These are phyloP conservation scores for Antheraea mylitta DNA, from an alignment of 1,140 invertebrate genomes.

Conservation along the genomic window DNA sequence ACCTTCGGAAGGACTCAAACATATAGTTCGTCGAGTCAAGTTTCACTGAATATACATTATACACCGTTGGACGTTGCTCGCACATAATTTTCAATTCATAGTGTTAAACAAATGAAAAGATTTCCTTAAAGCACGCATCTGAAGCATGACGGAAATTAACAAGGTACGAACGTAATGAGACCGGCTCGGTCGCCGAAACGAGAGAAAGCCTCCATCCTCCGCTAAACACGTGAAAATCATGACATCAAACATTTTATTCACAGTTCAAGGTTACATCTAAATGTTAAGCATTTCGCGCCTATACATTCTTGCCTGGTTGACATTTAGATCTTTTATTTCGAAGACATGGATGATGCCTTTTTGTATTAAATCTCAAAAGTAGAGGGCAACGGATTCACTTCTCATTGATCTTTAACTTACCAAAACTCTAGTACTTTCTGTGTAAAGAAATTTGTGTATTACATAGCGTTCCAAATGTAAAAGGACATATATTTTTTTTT, in stretches of 20 bases:
- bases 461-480: no score
- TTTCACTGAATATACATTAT: no score
- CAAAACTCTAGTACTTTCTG: no score
- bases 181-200: conserved; percentile 15
- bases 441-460: no score
- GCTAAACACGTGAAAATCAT: conserved; percentile 17
- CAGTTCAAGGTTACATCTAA: conserved; percentile 6
- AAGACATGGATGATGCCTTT: no score
- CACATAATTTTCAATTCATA: background rate
- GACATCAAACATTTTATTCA: conserved; percentile 13
- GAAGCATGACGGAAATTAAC: conserved; percentile 6
- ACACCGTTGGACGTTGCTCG: no score
- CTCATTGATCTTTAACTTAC: no score
- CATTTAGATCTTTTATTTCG: background rate
- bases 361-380: no score
- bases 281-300: background rate
- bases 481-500: no score
- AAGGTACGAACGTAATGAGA: conserved; percentile 16
- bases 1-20: no score
- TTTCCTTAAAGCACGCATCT: conserved; percentile 1
- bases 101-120: conserved; percentile 1
- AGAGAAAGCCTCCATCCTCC: conserved; percentile 20
- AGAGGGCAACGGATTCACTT: no score
- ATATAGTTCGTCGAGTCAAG: no score
- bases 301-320: background rate